Evolutionary conservation across 2,888 invertebrate species (phyloP).

Genomic region (Andrena bicolor): DNA sequence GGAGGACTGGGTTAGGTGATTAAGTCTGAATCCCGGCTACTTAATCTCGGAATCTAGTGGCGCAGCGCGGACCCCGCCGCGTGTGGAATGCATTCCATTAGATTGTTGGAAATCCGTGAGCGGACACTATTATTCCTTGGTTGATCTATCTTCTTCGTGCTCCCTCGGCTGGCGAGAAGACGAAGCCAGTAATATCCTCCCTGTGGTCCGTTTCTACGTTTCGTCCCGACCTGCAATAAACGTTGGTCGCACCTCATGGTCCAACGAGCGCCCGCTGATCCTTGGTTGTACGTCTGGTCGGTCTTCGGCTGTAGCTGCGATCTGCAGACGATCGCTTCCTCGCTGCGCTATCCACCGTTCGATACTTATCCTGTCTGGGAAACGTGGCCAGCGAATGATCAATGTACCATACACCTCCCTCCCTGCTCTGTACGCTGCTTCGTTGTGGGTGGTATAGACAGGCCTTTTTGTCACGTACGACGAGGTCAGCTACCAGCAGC

Average conservation of each 20-base stretch:
- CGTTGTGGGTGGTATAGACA: constrained; percentile 14
- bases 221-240: constrained; percentile 12
- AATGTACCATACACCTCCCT: constrained; percentile 4
- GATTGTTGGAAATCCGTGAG: constrained; percentile 5
- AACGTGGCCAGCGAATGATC: constrained; percentile 5
- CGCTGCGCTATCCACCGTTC: constrained; percentile 9
- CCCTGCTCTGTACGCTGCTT: background rate
- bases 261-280: constrained; percentile 13
- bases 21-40: constrained; percentile 1
- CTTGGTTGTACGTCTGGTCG: constrained; percentile 11
- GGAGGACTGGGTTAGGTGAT: background rate
- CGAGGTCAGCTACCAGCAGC: constrained; percentile 1
- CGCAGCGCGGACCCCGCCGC: background rate
- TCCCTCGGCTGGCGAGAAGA: constrained; percentile 10
- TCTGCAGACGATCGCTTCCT: constrained; percentile 12
- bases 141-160: constrained; percentile 25
- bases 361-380: constrained; percentile 16
- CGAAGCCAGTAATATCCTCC: constrained; percentile 26
- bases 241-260: constrained; percentile 26
- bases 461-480: constrained; percentile 1
- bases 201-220: constrained; percentile 25
- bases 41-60: constrained; percentile 8
- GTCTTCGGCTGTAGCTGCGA: background rate
- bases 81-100: constrained; percentile 10
- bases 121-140: constrained; percentile 20